Evolutionary conservation across 2,888 invertebrate genomes (phyloP).

Genomic region (Hypsopygia costalis): DNA sequence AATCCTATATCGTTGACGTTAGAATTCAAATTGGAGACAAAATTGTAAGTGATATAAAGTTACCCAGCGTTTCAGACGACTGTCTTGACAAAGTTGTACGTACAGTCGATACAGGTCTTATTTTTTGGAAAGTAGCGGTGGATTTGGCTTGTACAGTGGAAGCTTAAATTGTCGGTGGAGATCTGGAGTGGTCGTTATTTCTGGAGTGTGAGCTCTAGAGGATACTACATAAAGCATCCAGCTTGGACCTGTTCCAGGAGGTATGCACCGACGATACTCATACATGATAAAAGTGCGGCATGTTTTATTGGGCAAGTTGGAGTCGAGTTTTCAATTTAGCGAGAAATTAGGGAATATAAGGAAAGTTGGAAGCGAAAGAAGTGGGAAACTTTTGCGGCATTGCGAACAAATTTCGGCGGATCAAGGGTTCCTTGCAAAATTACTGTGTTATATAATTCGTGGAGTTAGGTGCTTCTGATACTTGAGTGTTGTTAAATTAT

Average conservation of each 20-base stretch:
- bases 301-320: conserved; percentile 9
- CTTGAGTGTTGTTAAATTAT: too few relatives aligned
- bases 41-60: conserved; percentile 1
- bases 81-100: conserved; percentile 5
- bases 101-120: conserved; percentile 11
- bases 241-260: conserved; percentile 37
- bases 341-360: conserved; percentile 35
- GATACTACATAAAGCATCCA: conserved; percentile 35
- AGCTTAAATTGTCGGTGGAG: neutral
- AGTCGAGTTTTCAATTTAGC: conserved; percentile 37
- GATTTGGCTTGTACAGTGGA: conserved; percentile 1
- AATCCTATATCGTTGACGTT: conserved; percentile 13
- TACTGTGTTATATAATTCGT: neutral
- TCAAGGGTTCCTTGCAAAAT: neutral
- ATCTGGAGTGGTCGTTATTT: conserved; percentile 47
- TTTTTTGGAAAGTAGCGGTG: conserved; percentile 5
- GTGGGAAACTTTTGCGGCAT: neutral
- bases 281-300: conserved; percentile 18
- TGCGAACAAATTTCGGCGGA: neutral
- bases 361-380: conserved; percentile 17
- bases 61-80: conserved; percentile 10
- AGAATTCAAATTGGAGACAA: conserved; percentile 20
- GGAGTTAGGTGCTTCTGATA: too few relatives aligned
- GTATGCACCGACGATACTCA: conserved; percentile 18
- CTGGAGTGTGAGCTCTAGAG: conserved; percentile 44